phyloP scores from a whole-genome alignment of 2,113 vertebrate genomes.

The Excalfactoria chinensis region DNA sequence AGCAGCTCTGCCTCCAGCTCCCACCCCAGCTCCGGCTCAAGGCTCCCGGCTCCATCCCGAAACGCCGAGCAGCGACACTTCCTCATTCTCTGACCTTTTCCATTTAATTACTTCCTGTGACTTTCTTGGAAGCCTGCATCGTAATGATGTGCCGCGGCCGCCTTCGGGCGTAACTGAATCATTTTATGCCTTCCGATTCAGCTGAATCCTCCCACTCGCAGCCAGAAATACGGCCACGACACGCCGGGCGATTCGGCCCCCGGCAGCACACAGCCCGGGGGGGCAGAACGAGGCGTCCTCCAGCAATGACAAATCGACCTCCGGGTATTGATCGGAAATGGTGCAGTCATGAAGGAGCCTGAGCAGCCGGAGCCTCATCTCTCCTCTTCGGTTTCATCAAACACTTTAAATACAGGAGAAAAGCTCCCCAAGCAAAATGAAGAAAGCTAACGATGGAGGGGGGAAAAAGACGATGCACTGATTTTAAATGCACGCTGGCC shows the following conservation, averaged over 20 bases:
- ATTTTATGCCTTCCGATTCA: neutral
- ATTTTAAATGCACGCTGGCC: constrained; percentile 12
- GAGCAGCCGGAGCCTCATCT: neutral
- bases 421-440: neutral
- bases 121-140: constrained; percentile 70
- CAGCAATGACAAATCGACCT: constrained; percentile 62
- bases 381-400: neutral
- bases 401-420: neutral
- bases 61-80: constrained; percentile 74
- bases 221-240: neutral
- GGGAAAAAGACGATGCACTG: neutral
- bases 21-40: neutral
- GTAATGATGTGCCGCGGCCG: constrained; percentile 13
- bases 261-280: neutral
- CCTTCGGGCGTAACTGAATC: neutral
- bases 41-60: constrained; percentile 42
- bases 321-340: constrained; percentile 36
- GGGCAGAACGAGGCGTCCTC: neutral
- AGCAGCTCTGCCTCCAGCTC: no score
- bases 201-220: neutral
- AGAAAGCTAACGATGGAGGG: rapidly evolving
- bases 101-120: constrained; percentile 85
- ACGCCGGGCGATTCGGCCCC: neutral
- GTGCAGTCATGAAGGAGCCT: constrained; percentile 34
- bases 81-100: constrained; percentile 82